A percentile compares a stretch with the other conserved stretches of the same genome.
Evolutionary conservation across 2,797 vertebrate species (phyloP).

Genomic region (Leptodactylus fallax): DNA sequence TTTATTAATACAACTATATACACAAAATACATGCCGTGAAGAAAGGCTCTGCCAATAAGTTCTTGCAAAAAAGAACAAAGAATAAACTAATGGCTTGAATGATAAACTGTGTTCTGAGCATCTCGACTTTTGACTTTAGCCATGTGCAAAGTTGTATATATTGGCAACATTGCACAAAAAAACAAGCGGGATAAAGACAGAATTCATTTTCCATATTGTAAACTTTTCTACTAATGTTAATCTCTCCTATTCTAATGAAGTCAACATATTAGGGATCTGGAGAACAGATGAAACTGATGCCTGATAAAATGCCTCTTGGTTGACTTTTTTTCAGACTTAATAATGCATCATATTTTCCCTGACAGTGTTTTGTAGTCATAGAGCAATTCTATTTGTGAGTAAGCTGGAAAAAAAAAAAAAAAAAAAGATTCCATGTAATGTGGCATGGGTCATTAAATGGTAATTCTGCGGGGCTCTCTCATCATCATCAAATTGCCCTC

Average conservation of each 20-base stretch:
- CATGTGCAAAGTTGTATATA: conserved; percentile 53
- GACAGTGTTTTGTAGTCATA: conserved; percentile 46
- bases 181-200: conserved; percentile 34
- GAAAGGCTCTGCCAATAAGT: conserved; percentile 9
- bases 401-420: conserved; percentile 40
- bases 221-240: conserved; percentile 58
- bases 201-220: conserved; percentile 56
- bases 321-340: conserved; percentile 30
- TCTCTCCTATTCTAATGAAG: conserved; percentile 52
- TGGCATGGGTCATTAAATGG: conserved; percentile 61
- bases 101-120: conserved; percentile 26
- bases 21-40: not conserved
- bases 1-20: not conserved
- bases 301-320: conserved; percentile 48
- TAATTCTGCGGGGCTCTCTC: conserved; percentile 57
- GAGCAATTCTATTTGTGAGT: conserved; percentile 46
- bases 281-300: conserved; percentile 53
- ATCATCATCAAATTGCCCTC: conserved; percentile 61
- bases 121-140: conserved; percentile 5
- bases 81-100: conserved; percentile 31
- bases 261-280: conserved; percentile 57
- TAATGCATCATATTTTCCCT: conserved; percentile 52
- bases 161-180: conserved; percentile 48
- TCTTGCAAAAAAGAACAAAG: conserved; percentile 21
- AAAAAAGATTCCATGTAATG: conserved; percentile 50